Conservation (phyloP, 2,888 invertebrate species). For the Tenthredo mesomela region DNA sequence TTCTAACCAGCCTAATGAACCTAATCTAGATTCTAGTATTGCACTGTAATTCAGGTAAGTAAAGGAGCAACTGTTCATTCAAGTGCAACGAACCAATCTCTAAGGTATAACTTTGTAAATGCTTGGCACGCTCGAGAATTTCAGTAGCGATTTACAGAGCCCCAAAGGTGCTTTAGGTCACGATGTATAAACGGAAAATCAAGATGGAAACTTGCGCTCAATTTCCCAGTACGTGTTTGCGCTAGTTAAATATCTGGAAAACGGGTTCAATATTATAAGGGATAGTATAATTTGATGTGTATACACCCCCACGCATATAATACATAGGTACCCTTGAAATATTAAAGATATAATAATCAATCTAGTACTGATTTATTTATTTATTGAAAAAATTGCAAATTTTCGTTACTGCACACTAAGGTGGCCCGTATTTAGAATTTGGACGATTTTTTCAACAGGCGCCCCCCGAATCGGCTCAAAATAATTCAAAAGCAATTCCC, state of each 20-base stretch:
- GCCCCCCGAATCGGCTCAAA: no score
- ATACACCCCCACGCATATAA: background rate
- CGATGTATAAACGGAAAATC: slow-evolving; percentile 23
- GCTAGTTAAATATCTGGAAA: background rate
- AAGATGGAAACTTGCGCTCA: slow-evolving; percentile 28
- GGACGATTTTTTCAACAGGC: no score
- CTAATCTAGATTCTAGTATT: background rate
- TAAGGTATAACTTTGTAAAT: slow-evolving; percentile 1
- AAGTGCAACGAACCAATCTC: background rate
- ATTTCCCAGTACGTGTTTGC: background rate
- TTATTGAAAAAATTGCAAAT: no score
- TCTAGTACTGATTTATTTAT: background rate
- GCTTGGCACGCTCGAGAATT: slow-evolving; percentile 2
- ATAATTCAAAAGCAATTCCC: no score
- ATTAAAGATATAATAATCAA: background rate
- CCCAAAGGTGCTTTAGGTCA: slow-evolving; percentile 22
- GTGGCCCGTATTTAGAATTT: no score
- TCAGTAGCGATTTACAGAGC: background rate
- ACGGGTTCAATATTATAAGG: background rate
- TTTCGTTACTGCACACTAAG: no score
- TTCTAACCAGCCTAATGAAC: no score
- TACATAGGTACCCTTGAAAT: background rate
- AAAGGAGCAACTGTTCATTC: background rate
- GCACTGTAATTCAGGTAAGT: background rate
- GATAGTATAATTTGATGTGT: background rate